Base-by-base conservation (phyloP, 2,113 vertebrate species). In the Carassius auratus region DNA sequence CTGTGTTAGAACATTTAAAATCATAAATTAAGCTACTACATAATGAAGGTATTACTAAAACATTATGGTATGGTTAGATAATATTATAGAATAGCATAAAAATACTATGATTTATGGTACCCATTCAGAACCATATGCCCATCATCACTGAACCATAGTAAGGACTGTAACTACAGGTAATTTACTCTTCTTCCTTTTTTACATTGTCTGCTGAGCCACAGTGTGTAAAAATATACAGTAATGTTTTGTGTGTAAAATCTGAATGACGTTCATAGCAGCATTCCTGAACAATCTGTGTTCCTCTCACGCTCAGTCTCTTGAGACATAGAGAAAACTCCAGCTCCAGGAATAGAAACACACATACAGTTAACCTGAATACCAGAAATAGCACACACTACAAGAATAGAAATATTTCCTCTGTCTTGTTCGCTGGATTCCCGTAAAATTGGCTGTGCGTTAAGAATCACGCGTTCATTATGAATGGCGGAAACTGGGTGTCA, bases 331-430 rank as follows among this genome's bases (percentile, higher is more conserved):
- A 83, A 81, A 84, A 55, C 83, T 57, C 26, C 42, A 66, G 21
- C 12, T 48, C 59, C 59, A 81, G 52, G 45, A 84, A 78, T 42
- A 64, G 19, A 84, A 36, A 66, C 66, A 71, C 23, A 23, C 66
- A 61, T 57, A 57, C 64, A 59, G 21, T 59, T n/a, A 59, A 59
- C 6, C 55, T 6, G 59, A n/a, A 8, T 17, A 33, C 71, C 73
- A 78, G 48, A 84, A 89, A 84, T 79, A 86, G 84, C 57, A 75
- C 23, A 48, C 57, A 73, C n/a, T 82, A 82, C 88, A 85, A 73
- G 76, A 86, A 87, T 85, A 86, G 77, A 77, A 84, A 86, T 68
- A 85, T 75, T 89, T 89, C 86, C 83, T 78, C 84, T 77, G 33
- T 64, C 74, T 10, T 76, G 76, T 81, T 64, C 13, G 3, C 68